Evolutionary conservation across 2,113 vertebrate species (phyloP).

Genomic region (Phaetusa simplex): DNA sequence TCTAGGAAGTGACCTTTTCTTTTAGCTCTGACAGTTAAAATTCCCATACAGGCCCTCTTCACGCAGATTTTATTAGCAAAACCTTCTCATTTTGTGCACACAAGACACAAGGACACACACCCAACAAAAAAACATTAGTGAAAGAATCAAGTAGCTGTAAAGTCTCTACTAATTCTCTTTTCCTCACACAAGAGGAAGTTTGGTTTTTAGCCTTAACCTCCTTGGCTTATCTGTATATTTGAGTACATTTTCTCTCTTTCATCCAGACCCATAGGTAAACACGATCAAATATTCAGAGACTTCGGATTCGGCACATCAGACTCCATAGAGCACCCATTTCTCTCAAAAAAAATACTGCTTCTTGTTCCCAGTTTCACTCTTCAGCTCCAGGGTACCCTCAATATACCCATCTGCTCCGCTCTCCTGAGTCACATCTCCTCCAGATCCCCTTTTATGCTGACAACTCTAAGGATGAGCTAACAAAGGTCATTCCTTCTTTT

Average conservation of each 20-base stretch:
- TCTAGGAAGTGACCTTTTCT: conserved; percentile 15
- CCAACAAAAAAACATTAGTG: no score
- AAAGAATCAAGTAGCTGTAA: no score
- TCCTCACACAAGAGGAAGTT: background rate
- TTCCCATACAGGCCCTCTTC: background rate
- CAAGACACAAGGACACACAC: background rate
- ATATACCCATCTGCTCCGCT: background rate
- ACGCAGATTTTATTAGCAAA: background rate
- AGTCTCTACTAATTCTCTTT: background rate
- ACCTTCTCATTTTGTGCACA: background rate
- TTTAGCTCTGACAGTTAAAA: background rate
- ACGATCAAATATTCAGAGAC: background rate
- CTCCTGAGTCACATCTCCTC: background rate
- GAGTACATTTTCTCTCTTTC: background rate
- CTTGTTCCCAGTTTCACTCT: background rate
- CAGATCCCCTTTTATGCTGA: background rate
- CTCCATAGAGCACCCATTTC: background rate
- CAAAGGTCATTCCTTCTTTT: background rate
- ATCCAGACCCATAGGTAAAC: background rate
- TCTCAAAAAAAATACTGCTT: background rate
- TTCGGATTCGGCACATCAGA: background rate
- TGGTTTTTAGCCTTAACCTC: background rate
- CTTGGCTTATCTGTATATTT: background rate
- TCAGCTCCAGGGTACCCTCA: background rate
- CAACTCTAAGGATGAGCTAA: background rate